phyloP scores from a whole-genome alignment of 2,113 vertebrate species.

The Varanus salvator region DNA sequence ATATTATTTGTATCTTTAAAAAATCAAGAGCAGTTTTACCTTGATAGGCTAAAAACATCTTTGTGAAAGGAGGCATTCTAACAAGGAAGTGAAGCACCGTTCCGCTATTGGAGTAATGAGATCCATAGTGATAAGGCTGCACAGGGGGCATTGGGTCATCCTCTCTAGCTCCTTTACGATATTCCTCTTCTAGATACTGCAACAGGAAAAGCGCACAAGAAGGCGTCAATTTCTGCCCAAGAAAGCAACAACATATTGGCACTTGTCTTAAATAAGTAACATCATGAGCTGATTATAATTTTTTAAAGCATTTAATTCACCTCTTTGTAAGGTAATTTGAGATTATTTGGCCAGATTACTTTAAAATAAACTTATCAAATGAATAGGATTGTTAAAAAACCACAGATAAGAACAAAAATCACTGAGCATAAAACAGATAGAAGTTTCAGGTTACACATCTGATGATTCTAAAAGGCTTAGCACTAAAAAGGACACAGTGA shows the following conservation, averaged over 20 bases:
- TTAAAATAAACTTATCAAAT: neutral
- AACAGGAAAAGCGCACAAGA: neutral
- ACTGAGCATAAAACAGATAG: neutral
- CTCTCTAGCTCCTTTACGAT: slow-evolving; percentile 91
- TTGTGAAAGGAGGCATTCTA: slow-evolving; percentile 96
- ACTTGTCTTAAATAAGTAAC: neutral
- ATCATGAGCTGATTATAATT: neutral
- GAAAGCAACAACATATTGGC: neutral
- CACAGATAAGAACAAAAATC: neutral
- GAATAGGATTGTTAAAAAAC: neutral
- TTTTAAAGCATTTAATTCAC: neutral
- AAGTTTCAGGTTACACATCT: neutral
- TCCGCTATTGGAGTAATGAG: slow-evolving; percentile 98
- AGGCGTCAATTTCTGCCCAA: neutral
- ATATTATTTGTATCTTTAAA: neutral
- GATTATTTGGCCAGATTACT: neutral
- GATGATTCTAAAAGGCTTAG: neutral
- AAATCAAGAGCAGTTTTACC: slow-evolving; percentile 74
- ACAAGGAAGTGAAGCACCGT: slow-evolving; percentile 98
- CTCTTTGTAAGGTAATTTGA: neutral
- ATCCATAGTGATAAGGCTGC: slow-evolving; percentile 98
- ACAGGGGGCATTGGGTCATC: slow-evolving; percentile 99
- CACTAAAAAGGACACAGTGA: neutral
- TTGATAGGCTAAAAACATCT: slow-evolving; percentile 99
- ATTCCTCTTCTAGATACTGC: slow-evolving; percentile 97